A percentile compares a stretch with the other conserved stretches of the same genome.
Evolutionary conservation across 2,888 invertebrate genomes (phyloP).

Genomic region (Drosophila fulvimacula): DNA sequence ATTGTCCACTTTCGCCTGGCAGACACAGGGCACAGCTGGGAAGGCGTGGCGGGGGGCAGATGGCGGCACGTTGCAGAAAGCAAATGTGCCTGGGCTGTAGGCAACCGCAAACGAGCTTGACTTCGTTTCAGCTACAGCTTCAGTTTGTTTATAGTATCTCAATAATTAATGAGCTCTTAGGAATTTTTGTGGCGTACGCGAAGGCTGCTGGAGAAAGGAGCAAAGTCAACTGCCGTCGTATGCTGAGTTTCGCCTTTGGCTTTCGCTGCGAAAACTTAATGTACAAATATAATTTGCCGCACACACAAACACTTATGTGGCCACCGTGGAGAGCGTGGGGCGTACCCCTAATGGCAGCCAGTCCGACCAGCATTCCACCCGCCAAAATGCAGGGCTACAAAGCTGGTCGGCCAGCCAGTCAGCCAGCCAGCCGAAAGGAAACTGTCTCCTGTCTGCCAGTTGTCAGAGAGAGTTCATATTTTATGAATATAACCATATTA

Average conservation of each 20-base stretch:
- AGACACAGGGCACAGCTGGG: constrained; percentile 11
- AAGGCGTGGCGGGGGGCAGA: constrained; percentile 11
- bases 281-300: constrained; percentile 79
- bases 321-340: constrained; percentile 46
- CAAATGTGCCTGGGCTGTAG: constrained; percentile 77
- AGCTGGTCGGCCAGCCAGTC: constrained; percentile 48
- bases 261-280: constrained; percentile 71
- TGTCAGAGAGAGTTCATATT: constrained; percentile 67
- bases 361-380: constrained; percentile 59
- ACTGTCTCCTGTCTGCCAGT: constrained; percentile 52
- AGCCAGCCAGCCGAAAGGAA: constrained; percentile 41
- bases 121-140: constrained; percentile 65
- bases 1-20: constrained; percentile 64
- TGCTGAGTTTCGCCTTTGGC: constrained; percentile 52
- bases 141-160: constrained; percentile 80
- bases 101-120: constrained; percentile 78
- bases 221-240: constrained; percentile 77
- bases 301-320: constrained; percentile 80
- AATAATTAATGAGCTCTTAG: constrained; percentile 83
- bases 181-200: constrained; percentile 75
- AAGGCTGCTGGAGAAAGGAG: constrained; percentile 23
- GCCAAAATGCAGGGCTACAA: constrained; percentile 58
- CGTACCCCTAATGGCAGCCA: constrained; percentile 41
- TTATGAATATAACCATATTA: constrained; percentile 79
- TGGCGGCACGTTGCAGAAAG: constrained; percentile 37